These are phyloP conservation scores for Lycophotia porphyrea DNA, from an alignment of 2,888 invertebrate species.

Conservation along the genomic window DNA sequence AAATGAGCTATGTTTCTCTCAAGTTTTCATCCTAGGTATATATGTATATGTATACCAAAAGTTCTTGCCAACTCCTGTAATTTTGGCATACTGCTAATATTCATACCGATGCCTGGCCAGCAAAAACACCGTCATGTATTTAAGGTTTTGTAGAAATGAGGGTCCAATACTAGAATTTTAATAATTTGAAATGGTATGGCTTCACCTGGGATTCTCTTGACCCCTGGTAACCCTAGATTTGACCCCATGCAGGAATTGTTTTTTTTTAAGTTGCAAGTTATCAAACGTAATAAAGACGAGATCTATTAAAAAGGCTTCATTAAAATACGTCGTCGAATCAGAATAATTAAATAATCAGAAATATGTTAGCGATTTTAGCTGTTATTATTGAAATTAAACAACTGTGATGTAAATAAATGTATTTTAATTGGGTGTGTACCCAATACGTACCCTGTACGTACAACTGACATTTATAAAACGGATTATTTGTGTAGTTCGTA, in stretches of 20 bases:
- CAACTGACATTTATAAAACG: constrained; percentile 12
- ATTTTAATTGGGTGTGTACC: neutral
- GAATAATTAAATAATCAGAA: neutral
- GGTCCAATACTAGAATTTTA: too few species aligned
- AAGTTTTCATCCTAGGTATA: neutral
- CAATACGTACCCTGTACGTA: too few species aligned
- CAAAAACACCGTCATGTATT: neutral
- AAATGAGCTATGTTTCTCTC: neutral
- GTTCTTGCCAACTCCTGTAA: neutral
- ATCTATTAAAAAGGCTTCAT: neutral
- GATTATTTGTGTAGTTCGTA: neutral
- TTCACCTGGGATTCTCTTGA: neutral
- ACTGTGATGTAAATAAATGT: neutral
- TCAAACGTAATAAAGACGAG: neutral
- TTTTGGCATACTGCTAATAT: neutral
- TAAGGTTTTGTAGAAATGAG: neutral
- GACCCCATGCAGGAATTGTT: neutral
- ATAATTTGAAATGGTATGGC: neutral
- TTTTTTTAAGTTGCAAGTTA: neutral
- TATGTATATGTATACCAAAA: too few species aligned
- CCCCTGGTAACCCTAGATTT: neutral
- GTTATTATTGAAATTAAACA: constrained; percentile 4
- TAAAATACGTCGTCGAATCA: neutral
- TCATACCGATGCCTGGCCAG: neutral
- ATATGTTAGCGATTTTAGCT: neutral